These are phyloP conservation scores for Chloroclystis v-ata DNA, from an alignment of 2,888 invertebrate genomes.

Conservation along the genomic window DNA sequence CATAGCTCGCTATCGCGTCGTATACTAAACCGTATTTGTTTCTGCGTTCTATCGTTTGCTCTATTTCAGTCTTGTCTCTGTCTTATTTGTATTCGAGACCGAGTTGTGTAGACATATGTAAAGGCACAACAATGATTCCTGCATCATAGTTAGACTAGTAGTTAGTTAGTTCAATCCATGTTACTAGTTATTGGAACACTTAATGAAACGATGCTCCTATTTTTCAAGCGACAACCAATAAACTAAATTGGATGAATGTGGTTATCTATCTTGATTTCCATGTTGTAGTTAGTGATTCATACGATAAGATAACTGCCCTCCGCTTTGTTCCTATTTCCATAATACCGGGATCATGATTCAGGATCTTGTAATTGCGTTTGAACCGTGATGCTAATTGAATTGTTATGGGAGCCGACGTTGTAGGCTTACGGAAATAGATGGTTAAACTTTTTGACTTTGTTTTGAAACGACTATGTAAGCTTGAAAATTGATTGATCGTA, in stretches of 20 bases:
- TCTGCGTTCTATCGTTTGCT: constrained; percentile 5
- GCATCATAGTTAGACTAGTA: not conserved
- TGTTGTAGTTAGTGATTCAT: constrained; percentile 12
- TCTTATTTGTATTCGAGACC: constrained; percentile 11
- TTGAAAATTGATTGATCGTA: not conserved
- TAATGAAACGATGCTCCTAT: too few relatives aligned
- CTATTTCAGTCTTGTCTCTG: constrained; percentile 1
- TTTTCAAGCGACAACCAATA: too few relatives aligned
- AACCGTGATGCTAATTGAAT: constrained; percentile 9
- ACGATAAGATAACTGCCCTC: constrained; percentile 15
- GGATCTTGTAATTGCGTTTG: constrained; percentile 11
- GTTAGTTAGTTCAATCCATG: too few relatives aligned
- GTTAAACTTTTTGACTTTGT: not conserved
- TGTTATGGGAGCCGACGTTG: constrained; percentile 4
- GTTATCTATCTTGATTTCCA: constrained; percentile 4
- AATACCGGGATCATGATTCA: constrained; percentile 12
- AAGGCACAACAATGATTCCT: constrained; percentile 2
- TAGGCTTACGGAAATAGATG: constrained; percentile 4
- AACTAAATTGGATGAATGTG: constrained; percentile 7
- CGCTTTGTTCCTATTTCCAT: constrained; percentile 20
- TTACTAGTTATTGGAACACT: too few relatives aligned
- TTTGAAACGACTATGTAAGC: not conserved
- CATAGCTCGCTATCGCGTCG: constrained; percentile 3
- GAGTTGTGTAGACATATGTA: constrained; percentile 3
- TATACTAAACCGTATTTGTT: constrained; percentile 8